Percentiles rank a stretch among this genome's conserved stretches.
Evolutionary conservation across 2,113 vertebrate species (phyloP).

Genomic region (Kryptolebias marmoratus): DNA sequence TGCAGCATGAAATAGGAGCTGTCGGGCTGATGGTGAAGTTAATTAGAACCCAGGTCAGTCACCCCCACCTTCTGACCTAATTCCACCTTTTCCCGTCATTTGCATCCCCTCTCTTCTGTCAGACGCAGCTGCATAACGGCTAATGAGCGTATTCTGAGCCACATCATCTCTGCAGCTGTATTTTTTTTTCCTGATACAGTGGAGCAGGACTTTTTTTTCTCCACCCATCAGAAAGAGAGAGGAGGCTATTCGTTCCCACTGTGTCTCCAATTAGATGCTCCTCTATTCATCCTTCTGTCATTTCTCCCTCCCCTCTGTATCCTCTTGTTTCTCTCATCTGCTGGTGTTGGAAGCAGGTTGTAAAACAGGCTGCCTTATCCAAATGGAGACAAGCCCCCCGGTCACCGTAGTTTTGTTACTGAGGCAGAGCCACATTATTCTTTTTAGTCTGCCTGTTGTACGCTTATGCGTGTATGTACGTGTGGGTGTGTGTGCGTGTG

Average conservation of each 20-base stretch:
- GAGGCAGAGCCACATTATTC: constrained; percentile 60
- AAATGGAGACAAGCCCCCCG: constrained; percentile 59
- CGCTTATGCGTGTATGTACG: constrained; percentile 15
- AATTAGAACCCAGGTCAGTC: constrained; percentile 69
- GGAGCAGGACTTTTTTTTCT: background rate
- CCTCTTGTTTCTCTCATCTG: constrained; percentile 46
- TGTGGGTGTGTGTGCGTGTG: constrained; percentile 43
- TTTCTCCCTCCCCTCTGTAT: constrained; percentile 37
- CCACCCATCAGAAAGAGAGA: constrained; percentile 23
- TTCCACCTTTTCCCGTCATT: constrained; percentile 36
- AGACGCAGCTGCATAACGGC: constrained; percentile 40
- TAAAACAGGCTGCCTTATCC: constrained; percentile 62
- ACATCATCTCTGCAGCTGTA: constrained; percentile 50
- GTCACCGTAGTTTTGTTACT: constrained; percentile 57
- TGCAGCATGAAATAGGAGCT: constrained; percentile 27
- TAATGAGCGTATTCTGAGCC: constrained; percentile 63
- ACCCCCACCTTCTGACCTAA: constrained; percentile 62
- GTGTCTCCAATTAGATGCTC: constrained; percentile 65
- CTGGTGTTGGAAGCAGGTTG: constrained; percentile 52
- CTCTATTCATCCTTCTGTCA: constrained; percentile 50
- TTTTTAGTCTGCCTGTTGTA: constrained; percentile 48
- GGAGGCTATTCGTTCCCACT: constrained; percentile 24
- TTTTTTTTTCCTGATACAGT: constrained; percentile 1
- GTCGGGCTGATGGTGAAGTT: constrained; percentile 60
- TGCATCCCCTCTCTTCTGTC: constrained; percentile 50